Conservation (phyloP, 2,113 vertebrate species). For the Xyliphius kryptos region DNA sequence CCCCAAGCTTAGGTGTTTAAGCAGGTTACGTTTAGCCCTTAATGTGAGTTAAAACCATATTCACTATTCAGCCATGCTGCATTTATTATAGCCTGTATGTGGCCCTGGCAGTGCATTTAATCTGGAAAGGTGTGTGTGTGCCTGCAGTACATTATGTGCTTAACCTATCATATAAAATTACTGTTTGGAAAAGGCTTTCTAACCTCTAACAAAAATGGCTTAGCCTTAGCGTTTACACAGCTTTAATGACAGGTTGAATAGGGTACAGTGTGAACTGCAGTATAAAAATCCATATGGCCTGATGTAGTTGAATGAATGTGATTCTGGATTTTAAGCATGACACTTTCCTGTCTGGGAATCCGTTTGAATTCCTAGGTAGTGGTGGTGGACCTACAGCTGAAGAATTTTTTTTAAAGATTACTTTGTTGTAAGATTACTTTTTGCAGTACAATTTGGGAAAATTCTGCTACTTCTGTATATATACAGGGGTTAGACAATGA, state of each 20-base stretch:
- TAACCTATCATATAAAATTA: slow-evolving; percentile 51
- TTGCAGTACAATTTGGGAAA: slow-evolving; percentile 31
- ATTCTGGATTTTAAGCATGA: slow-evolving; percentile 29
- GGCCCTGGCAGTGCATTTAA: slow-evolving; percentile 20
- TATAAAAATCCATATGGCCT: slow-evolving; percentile 29
- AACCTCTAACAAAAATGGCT: slow-evolving; percentile 52
- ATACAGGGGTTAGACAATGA: too few species aligned
- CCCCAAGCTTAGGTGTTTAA: slow-evolving; percentile 10
- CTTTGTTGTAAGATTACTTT: slow-evolving; percentile 30
- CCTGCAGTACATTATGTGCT: slow-evolving; percentile 34
- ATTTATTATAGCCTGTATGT: slow-evolving; percentile 28
- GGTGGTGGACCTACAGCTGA: slow-evolving; percentile 22
- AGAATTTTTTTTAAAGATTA: slow-evolving; percentile 35
- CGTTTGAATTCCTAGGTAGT: background rate
- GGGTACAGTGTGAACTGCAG: slow-evolving; percentile 18
- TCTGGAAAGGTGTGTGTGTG: slow-evolving; percentile 23
- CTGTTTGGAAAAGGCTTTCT: slow-evolving; percentile 44
- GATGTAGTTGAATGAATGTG: slow-evolving; percentile 22
- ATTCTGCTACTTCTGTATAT: too few species aligned
- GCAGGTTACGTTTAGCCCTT: slow-evolving; percentile 21
- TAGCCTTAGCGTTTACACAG: slow-evolving; percentile 28
- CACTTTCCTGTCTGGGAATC: slow-evolving; percentile 33
- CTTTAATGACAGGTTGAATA: slow-evolving; percentile 33
- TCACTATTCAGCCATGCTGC: too few species aligned
- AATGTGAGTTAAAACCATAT: slow-evolving; percentile 21